Evolutionary conservation across 2,113 vertebrate genomes (phyloP).

Genomic region (Galemys pyrenaicus): DNA sequence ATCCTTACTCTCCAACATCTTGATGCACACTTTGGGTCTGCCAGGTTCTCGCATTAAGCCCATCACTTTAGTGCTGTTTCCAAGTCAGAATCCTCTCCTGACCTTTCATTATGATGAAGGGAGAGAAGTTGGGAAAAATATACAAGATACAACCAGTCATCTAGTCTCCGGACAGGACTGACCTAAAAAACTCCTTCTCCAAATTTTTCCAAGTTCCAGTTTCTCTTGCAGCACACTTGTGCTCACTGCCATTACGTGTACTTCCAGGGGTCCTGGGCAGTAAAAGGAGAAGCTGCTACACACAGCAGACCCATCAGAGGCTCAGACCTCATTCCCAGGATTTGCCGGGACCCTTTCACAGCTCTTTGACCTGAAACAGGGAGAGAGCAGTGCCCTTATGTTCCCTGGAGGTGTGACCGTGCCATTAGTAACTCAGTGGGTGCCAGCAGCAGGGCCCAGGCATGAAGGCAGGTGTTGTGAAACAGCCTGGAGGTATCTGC

Average conservation of each 20-base stretch:
- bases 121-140: neutral
- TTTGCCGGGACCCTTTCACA: neutral
- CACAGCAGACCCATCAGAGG: neutral
- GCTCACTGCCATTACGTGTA: neutral
- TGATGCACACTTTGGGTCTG: neutral
- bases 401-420: neutral
- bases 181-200: neutral
- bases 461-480: neutral
- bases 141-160: neutral
- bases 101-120: slow-evolving; percentile 7
- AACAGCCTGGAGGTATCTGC: slow-evolving; percentile 32
- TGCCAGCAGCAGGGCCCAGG: neutral
- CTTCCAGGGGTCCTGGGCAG: neutral
- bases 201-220: neutral
- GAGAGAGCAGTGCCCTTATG: neutral
- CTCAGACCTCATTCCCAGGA: neutral
- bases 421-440: slow-evolving; percentile 12
- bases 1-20: neutral
- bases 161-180: neutral
- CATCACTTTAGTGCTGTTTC: neutral
- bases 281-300: neutral
- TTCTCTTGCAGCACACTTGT: neutral
- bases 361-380: neutral
- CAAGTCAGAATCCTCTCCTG: neutral
- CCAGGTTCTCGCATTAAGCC: neutral